Conservation (phyloP, 2,113 vertebrate genomes). For the Pterocles orientalis region DNA sequence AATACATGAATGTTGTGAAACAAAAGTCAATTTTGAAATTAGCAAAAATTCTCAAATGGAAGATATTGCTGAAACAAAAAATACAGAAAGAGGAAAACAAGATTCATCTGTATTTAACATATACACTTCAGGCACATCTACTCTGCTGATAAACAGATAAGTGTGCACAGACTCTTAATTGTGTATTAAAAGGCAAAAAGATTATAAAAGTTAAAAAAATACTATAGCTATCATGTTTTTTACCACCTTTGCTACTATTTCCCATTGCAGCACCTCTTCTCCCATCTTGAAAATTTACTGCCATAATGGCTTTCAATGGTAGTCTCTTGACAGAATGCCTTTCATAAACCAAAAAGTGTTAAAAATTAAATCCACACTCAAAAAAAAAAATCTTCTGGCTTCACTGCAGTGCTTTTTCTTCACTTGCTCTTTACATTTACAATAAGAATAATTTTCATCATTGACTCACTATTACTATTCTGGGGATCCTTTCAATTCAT, state of each 20-base stretch:
- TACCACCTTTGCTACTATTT: background rate
- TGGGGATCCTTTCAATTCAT: background rate
- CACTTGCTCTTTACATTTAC: constrained; percentile 33
- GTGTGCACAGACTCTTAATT: background rate
- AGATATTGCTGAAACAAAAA: background rate
- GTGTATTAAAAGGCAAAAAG: background rate
- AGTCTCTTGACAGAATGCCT: background rate
- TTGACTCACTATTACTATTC: constrained; percentile 51
- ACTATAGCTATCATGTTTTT: background rate
- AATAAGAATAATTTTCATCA: constrained; percentile 42
- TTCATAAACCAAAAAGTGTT: background rate
- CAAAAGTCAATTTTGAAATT: background rate
- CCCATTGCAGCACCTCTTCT: background rate
- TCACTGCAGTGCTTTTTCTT: background rate
- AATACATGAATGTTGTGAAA: background rate
- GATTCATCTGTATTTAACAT: background rate
- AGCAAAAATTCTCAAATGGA: background rate
- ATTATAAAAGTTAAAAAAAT: background rate
- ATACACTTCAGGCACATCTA: background rate
- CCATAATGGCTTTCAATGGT: background rate
- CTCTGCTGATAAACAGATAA: background rate
- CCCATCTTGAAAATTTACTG: background rate
- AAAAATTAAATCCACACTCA: background rate
- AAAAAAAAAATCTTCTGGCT: background rate
- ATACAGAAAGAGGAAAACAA: background rate